Evolutionary conservation across 2,888 invertebrate genomes (phyloP), one percentile per base, ranked within the genome.

Genomic region (Cephonodes hylas): DNA sequence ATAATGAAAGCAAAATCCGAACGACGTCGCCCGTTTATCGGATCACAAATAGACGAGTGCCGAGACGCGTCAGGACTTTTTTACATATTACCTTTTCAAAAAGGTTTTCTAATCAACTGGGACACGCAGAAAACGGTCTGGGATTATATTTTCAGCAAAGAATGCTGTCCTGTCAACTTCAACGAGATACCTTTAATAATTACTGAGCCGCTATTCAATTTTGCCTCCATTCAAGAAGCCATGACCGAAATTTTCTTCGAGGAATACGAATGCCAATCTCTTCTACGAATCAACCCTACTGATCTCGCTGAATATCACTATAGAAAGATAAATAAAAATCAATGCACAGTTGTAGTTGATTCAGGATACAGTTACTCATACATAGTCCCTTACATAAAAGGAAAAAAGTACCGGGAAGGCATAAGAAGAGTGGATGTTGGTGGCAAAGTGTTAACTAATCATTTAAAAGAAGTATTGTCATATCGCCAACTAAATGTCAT

Each of bases 1-100:
- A 97, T 99, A 27, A 98, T 98, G 95, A 99, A 99, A 93, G 99
- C 99, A 0, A 99, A 99, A 88, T 98, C 97, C 59, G 99, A 99
- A 86, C 93, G 98, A 60, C 95, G 99, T 8, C 94, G 99, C 46
- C 96, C 98, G 0, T 99, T 99, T 84, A 95, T 99, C 62, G 99
- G 96, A 75, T 88, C 91, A 0, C 99, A 99, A 92, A 96, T 99
- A 15, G 97, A 99, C 65, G 99, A 99, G 72, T 99, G 99, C 80
- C 94, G 98, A 25, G 99, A 99, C 83, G 96, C 97, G 0, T 98
- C 99, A 0, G 98, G 99, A 0, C 90, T 99, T 0, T 99, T 96
- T 85, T 99, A 97, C 81, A 95, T 99, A 60, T 89, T 99, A 60
- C 97, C 99, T 0, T 98, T 97, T 81, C 98, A 99, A 90, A 97